A percentile compares a stretch with the other conserved stretches of the same genome.
phyloP scores from a whole-genome alignment of 2,113 vertebrate genomes.

The Pica pica region DNA sequence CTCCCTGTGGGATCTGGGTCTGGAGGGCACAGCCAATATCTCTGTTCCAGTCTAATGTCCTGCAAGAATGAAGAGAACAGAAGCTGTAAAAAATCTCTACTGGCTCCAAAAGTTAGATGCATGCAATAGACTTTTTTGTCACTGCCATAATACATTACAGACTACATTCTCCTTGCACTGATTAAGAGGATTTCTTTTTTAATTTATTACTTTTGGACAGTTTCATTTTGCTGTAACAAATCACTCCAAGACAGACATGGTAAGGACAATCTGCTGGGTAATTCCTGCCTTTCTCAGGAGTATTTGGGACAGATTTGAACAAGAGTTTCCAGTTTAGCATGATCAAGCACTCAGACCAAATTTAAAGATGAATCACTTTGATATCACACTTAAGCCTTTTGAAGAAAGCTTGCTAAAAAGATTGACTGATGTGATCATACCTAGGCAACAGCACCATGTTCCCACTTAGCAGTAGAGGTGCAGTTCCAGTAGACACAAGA shows the following conservation, averaged over 20 bases:
- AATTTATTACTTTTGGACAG: constrained; percentile 5
- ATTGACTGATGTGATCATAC: neutral
- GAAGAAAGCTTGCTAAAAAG: neutral
- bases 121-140: neutral
- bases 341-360: neutral
- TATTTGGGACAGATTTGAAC: neutral
- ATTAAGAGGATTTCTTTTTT: constrained; percentile 31
- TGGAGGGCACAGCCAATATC: neutral
- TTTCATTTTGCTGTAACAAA: constrained; percentile 13
- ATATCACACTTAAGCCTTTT: neutral
- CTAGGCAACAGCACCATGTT: neutral
- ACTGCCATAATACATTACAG: constrained; percentile 20
- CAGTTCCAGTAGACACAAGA: neutral
- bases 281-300: neutral
- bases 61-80: neutral
- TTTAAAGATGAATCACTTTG: neutral
- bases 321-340: neutral
- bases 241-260: neutral
- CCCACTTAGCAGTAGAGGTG: neutral
- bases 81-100: neutral
- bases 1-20: neutral
- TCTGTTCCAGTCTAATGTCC: neutral
- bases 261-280: neutral
- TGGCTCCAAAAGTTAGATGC: neutral
- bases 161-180: neutral